A percentile compares a stretch with the other conserved stretches of the same genome.
These are phyloP conservation scores for Myotis myotis DNA, from an alignment of 2,797 vertebrate genomes.

Conservation along the genomic window DNA sequence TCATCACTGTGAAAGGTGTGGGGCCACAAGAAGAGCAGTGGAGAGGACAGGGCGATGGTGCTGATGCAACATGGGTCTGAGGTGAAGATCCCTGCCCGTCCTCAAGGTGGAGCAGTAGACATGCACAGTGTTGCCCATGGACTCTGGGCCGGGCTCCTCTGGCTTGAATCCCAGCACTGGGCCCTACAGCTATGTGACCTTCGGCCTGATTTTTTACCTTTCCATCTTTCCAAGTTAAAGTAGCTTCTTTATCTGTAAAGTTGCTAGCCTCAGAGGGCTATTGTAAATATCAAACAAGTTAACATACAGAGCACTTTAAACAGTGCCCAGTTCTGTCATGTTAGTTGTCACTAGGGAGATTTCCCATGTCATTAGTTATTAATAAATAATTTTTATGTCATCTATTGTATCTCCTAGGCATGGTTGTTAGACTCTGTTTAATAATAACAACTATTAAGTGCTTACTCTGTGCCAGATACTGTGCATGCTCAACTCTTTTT, in stretches of 20 bases:
- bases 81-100: neutral
- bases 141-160: fast-evolving
- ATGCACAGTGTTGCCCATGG: fast-evolving
- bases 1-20: neutral
- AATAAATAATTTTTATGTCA: neutral
- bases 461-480: neutral
- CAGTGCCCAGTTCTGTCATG: neutral
- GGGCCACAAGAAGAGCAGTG: neutral
- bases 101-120: neutral
- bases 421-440: neutral
- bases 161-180: neutral
- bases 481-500: neutral
- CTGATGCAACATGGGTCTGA: neutral
- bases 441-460: neutral
- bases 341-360: neutral
- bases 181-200: neutral
- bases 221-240: neutral
- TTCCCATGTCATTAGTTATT: neutral
- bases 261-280: neutral
- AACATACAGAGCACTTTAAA: neutral
- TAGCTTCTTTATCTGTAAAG: neutral
- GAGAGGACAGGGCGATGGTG: neutral
- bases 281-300: neutral
- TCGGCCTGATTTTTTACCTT: neutral
- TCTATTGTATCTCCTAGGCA: neutral